Evolutionary conservation across 2,113 vertebrate species (phyloP).

Genomic region (Mungos mungo): DNA sequence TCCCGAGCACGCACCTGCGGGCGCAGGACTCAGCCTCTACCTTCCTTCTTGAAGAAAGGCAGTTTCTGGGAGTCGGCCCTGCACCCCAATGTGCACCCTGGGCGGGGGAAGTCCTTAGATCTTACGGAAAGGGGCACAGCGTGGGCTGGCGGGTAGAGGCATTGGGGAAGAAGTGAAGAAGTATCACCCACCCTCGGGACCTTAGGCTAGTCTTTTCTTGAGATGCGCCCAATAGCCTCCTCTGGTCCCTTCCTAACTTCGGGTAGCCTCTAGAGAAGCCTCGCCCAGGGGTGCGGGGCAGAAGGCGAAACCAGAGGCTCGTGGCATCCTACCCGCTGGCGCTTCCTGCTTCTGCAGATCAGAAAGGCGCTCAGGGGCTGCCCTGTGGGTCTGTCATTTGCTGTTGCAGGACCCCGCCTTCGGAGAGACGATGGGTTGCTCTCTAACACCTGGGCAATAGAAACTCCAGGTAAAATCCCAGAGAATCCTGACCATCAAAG

Average conservation of each 20-base stretch:
- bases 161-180: no score
- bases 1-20: neutral
- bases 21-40: neutral
- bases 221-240: neutral
- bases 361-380: neutral
- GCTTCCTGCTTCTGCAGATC: neutral
- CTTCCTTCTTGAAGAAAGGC: neutral
- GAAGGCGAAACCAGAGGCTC: neutral
- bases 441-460: neutral
- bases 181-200: fast-evolving
- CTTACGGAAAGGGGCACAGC: neutral
- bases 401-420: no score
- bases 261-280: neutral
- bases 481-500: neutral
- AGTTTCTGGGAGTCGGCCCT: neutral
- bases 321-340: fast-evolving
- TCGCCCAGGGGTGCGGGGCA: fast-evolving
- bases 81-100: no score
- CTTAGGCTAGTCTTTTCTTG: neutral
- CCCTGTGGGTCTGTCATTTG: neutral
- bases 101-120: neutral
- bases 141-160: fast-evolving
- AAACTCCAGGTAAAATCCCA: neutral
- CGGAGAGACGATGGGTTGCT: no score
- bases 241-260: neutral